Conservation (phyloP, 2,888 invertebrate species). For the Lithophane ornitopus region DNA sequence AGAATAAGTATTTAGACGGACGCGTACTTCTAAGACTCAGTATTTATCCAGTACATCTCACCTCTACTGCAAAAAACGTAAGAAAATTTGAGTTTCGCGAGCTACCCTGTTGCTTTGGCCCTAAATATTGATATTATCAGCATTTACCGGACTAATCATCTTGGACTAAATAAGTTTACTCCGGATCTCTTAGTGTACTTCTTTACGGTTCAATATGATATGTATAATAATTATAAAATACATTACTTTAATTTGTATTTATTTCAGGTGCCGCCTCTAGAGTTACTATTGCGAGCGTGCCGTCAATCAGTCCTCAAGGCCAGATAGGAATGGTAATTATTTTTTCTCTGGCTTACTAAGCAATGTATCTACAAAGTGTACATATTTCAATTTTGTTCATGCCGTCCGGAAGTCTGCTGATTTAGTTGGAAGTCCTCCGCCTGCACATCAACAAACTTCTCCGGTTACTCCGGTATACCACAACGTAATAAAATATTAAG, state of each 20-base stretch:
- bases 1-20: not conserved
- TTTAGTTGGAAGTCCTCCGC: conserved; percentile 94
- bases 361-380: conserved; percentile 49
- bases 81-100: not conserved
- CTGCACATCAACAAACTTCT: conserved; percentile 95
- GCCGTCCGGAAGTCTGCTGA: conserved; percentile 91
- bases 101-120: not conserved
- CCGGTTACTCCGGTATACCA: conserved; percentile 93
- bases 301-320: conserved; percentile 91
- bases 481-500: conserved; percentile 76
- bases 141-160: not conserved
- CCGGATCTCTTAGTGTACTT: not conserved
- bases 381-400: conserved; percentile 79
- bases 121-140: not conserved
- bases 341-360: conserved; percentile 44
- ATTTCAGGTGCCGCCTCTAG: conserved; percentile 87
- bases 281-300: conserved; percentile 89
- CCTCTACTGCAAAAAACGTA: not conserved
- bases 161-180: not conserved
- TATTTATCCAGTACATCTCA: not conserved
- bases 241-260: conserved; percentile 6
- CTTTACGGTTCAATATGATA: not conserved
- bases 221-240: conserved; percentile 5
- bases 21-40: not conserved
- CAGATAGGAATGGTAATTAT: conserved; percentile 92